Conservation (phyloP, 1,140 invertebrate species). For the Plutomurus gul region DNA sequence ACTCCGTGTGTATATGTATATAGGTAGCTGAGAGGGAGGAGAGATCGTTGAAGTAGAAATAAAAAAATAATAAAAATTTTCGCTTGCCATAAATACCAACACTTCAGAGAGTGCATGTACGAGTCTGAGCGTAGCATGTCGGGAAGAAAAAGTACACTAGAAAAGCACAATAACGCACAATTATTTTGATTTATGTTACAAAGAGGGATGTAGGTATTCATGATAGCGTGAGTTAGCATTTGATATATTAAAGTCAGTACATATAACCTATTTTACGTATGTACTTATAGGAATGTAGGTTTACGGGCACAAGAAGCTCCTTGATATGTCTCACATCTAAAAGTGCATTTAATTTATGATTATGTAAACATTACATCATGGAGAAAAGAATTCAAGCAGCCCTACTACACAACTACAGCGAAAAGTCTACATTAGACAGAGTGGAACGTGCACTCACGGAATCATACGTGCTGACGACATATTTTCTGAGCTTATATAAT, state of each 20-base stretch:
- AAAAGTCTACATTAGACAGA: too few relatives aligned
- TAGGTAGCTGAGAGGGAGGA: too few relatives aligned
- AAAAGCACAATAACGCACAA: conserved; percentile 5
- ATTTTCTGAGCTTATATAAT: conserved; percentile 6
- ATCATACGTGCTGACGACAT: conserved; percentile 16
- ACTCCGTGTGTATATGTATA: too few relatives aligned
- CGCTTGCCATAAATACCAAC: too few relatives aligned
- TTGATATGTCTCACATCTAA: not conserved
- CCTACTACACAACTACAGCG: not conserved
- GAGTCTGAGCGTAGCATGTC: not conserved
- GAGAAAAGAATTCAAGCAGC: not conserved
- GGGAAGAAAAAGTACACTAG: too few relatives aligned
- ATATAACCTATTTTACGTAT: not conserved
- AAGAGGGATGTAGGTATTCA: not conserved
- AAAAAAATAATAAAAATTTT: too few relatives aligned
- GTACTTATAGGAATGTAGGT: not conserved
- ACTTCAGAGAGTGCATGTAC: not conserved
- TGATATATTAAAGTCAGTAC: not conserved
- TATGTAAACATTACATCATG: not conserved
- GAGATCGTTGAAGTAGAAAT: too few relatives aligned
- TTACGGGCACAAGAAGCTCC: not conserved
- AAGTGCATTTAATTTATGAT: conserved; percentile 30
- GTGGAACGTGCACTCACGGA: too few relatives aligned
- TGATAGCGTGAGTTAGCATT: not conserved
- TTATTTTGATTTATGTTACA: conserved; percentile 22